Conservation (phyloP, 2,888 invertebrate genomes). For the Microplitis manilae region DNA sequence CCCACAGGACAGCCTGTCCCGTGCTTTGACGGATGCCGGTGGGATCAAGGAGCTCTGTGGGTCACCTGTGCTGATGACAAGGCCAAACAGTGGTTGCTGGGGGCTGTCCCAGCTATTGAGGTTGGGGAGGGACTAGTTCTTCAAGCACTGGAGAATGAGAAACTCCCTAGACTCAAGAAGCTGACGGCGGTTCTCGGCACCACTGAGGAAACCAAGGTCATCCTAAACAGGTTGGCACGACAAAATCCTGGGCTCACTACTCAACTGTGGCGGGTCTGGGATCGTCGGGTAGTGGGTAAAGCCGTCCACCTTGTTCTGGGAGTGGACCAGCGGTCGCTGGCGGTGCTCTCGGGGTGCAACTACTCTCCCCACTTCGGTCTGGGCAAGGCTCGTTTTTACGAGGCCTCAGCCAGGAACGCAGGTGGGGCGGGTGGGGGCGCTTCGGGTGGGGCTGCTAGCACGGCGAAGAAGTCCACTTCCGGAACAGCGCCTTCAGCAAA, state of each 20-base stretch:
- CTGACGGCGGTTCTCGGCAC: constrained; percentile 22
- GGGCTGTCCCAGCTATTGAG: not conserved
- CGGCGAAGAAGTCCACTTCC: too few species aligned
- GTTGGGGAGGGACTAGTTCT: constrained; percentile 5
- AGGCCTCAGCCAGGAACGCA: not conserved
- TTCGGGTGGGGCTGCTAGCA: not conserved
- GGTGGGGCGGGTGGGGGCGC: not conserved
- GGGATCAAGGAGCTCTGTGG: not conserved
- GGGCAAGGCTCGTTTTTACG: constrained; percentile 29
- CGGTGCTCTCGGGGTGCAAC: not conserved
- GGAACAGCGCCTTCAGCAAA: not conserved
- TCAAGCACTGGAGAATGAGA: constrained; percentile 13
- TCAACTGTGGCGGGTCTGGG: constrained; percentile 44
- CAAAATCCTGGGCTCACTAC: constrained; percentile 46
- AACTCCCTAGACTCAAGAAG: constrained; percentile 13
- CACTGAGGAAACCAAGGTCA: too few species aligned
- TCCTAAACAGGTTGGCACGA: not conserved
- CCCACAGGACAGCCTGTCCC: not conserved
- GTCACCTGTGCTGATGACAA: not conserved
- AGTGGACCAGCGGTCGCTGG: constrained; percentile 36
- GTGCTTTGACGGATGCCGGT: not conserved
- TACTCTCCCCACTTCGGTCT: constrained; percentile 27
- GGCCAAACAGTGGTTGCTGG: not conserved
- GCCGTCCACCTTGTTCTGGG: constrained; percentile 43
- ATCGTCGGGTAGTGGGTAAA: constrained; percentile 32